A percentile compares a stretch with the other conserved stretches of the same genome.
phyloP scores from a whole-genome alignment of 2,888 invertebrate species.

The Acleris holmiana region DNA sequence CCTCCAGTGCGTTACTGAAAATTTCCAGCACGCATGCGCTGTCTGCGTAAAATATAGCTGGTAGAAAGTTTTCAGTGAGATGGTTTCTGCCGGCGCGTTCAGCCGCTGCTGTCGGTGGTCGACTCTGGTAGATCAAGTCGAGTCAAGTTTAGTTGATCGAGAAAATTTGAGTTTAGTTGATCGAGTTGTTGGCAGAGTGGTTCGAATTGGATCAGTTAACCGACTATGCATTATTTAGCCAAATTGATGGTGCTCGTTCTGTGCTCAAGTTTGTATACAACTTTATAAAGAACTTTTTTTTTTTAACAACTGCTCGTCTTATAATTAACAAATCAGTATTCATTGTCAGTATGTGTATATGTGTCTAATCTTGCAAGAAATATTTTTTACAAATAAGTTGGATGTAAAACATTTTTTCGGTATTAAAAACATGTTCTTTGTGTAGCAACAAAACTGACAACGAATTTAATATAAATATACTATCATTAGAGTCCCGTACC shows the following conservation, averaged over 20 bases:
- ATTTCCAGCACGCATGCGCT: constrained; percentile 55
- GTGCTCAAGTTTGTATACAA: constrained; percentile 69
- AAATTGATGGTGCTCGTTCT: constrained; percentile 67
- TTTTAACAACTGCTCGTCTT: no score
- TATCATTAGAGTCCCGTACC: no score
- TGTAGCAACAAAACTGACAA: no score
- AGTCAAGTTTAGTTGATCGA: not conserved
- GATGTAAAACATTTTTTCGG: no score
- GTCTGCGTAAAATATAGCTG: constrained; percentile 41
- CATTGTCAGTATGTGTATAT: no score
- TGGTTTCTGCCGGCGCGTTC: constrained; percentile 43
- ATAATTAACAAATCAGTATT: no score
- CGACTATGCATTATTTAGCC: constrained; percentile 63
- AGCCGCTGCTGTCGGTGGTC: constrained; percentile 21
- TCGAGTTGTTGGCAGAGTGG: constrained; percentile 9
- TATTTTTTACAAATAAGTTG: no score
- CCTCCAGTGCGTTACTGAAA: constrained; percentile 8
- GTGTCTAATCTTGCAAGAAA: no score
- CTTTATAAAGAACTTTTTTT: not conserved
- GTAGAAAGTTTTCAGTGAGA: constrained; percentile 57
- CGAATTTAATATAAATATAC: no score
- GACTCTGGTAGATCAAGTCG: constrained; percentile 2
- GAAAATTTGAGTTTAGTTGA: constrained; percentile 1
- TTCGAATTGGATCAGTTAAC: constrained; percentile 14
- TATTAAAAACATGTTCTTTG: no score